A percentile compares a stretch with the other conserved stretches of the same genome.
Conservation (phyloP, 37 sponge, comb jelly and placozoan genomes). For the Chondrosia reniformis region DNA sequence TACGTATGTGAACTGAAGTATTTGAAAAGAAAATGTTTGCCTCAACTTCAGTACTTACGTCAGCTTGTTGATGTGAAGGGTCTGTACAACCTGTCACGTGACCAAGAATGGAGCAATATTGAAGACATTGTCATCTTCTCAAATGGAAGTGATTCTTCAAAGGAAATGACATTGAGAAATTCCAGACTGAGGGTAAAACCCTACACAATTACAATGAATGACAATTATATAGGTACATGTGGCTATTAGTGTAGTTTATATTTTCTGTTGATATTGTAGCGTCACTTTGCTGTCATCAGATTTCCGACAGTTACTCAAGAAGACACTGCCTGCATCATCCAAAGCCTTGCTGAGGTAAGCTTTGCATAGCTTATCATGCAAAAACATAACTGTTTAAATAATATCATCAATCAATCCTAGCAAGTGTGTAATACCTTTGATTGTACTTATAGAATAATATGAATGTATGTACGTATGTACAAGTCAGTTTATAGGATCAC, state of each 20-base stretch:
- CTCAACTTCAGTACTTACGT: conserved; percentile 56
- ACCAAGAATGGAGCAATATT: conserved; percentile 58
- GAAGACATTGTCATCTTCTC: conserved; percentile 75
- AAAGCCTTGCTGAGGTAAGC: conserved; percentile 22
- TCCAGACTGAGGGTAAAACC: not conserved
- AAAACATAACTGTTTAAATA: too few relatives aligned
- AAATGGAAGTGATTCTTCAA: not conserved
- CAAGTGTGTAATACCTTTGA: too few relatives aligned
- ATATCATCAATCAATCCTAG: too few relatives aligned
- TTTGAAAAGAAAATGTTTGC: too few relatives aligned
- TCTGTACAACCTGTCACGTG: conserved; percentile 64
- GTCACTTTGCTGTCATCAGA: conserved; percentile 66
- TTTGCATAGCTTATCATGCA: too few relatives aligned
- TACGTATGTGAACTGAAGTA: not conserved
- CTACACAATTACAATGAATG: not conserved
- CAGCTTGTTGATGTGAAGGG: conserved; percentile 70
- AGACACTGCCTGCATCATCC: not conserved
- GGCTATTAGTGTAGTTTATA: too few relatives aligned
- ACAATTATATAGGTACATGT: not conserved
- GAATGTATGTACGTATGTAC: too few relatives aligned
- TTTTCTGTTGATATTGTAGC: conserved; percentile 5
- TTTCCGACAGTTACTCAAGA: conserved; percentile 13
- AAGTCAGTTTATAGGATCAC: too few relatives aligned
- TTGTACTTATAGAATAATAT: too few relatives aligned
- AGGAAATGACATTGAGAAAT: not conserved